A percentile compares a stretch with the other conserved stretches of the same genome.
phyloP scores from a whole-genome alignment of 2,888 invertebrate genomes.

The Drosophila macrothrix region DNA sequence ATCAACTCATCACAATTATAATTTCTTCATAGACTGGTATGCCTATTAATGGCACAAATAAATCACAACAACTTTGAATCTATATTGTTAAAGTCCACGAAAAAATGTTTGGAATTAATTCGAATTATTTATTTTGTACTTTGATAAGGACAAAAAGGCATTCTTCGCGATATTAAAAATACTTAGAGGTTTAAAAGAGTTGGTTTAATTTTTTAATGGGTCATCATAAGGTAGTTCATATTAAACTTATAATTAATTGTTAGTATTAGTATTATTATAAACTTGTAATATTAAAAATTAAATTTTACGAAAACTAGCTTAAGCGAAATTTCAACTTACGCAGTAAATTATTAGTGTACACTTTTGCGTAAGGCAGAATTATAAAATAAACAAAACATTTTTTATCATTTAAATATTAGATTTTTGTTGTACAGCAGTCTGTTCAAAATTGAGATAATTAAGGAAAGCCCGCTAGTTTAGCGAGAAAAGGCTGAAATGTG shows the following conservation, averaged over 20 bases:
- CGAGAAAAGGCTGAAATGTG: neutral
- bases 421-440: neutral
- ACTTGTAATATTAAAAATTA: neutral
- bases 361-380: neutral
- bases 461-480: neutral
- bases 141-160: neutral
- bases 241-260: neutral
- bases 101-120: no score
- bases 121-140: neutral
- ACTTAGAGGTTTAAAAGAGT: no score
- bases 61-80: neutral
- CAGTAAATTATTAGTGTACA: neutral
- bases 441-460: neutral
- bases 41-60: neutral
- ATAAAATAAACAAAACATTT: neutral
- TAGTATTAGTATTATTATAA: neutral
- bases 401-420: no score
- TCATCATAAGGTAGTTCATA: neutral
- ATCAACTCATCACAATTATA: neutral
- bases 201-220: no score
- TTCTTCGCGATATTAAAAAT: no score
- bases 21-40: neutral
- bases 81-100: no score
- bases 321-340: neutral
- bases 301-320: neutral